These are phyloP conservation scores for Agrilus planipennis DNA, from an alignment of 1,140 invertebrate species.

Conservation along the genomic window DNA sequence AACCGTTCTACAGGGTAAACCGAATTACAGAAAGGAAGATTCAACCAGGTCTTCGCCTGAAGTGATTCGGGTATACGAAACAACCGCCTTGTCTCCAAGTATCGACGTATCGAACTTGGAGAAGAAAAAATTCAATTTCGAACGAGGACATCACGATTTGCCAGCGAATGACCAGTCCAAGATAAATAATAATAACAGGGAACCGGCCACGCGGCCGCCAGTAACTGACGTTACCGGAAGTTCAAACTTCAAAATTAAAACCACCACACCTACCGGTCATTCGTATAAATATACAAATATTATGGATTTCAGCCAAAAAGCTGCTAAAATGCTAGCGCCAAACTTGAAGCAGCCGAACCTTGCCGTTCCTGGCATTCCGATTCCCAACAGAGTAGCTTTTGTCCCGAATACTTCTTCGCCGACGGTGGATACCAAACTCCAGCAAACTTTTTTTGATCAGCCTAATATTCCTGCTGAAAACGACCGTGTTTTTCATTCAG, in stretches of 20 bases:
- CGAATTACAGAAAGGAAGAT: background rate
- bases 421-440: slow-evolving; percentile 1
- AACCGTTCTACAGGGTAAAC: slow-evolving; percentile 27
- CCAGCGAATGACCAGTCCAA: background rate
- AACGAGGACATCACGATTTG: background rate
- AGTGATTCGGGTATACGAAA: slow-evolving; percentile 25
- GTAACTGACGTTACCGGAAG: background rate
- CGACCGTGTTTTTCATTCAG: background rate
- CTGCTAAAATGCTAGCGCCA: slow-evolving; percentile 28
- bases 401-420: background rate
- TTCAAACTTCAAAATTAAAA: background rate
- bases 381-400: slow-evolving; percentile 10
- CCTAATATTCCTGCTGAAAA: background rate
- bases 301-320: slow-evolving; percentile 32
- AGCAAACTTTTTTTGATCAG: no score
- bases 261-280: slow-evolving; percentile 7
- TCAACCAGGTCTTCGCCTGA: slow-evolving; percentile 9
- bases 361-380: slow-evolving; percentile 18
- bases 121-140: slow-evolving; percentile 17
- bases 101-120: slow-evolving; percentile 18
- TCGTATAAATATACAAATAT: slow-evolving; percentile 26
- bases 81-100: slow-evolving; percentile 16
- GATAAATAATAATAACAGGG: no score
- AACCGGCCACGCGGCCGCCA: no score
- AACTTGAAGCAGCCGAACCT: slow-evolving; percentile 30